phyloP scores from a whole-genome alignment of 2,113 vertebrate genomes.

The Eulemur macaco region DNA sequence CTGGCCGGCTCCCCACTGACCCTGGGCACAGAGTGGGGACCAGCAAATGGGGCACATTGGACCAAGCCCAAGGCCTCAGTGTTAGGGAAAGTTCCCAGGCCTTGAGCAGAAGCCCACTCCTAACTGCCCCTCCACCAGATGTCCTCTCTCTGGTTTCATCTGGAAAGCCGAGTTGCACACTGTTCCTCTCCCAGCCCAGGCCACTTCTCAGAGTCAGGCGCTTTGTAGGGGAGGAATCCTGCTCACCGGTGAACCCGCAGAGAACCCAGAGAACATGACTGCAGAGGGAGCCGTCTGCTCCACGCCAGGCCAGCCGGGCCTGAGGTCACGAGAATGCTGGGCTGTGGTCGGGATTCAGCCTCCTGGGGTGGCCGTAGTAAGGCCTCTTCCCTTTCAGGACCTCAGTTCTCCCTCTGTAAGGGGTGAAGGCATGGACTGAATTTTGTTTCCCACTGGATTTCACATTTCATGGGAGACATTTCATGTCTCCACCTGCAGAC shows the following conservation, averaged over 20 bases:
- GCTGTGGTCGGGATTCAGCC: not conserved
- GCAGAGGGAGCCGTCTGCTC: not conserved
- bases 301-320: accelerated
- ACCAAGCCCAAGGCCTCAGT: not conserved
- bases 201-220: not conserved
- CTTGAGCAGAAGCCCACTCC: not conserved
- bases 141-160: not conserved
- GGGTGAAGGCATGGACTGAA: not conserved
- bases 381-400: not conserved
- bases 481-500: not conserved
- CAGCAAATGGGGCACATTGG: no score
- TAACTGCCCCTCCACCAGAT: not conserved
- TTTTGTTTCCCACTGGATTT: not conserved
- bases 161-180: accelerated
- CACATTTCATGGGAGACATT: not conserved
- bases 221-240: not conserved
- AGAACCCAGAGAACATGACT: not conserved
- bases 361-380: accelerated
- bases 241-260: not conserved
- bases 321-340: not conserved
- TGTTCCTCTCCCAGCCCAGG: not conserved
- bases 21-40: not conserved
- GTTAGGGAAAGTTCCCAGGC: not conserved
- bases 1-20: not conserved
- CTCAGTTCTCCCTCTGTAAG: not conserved